These are phyloP conservation scores for Spinus olivaceus DNA, from an alignment of 2,797 vertebrate species.

Conservation along the genomic window DNA sequence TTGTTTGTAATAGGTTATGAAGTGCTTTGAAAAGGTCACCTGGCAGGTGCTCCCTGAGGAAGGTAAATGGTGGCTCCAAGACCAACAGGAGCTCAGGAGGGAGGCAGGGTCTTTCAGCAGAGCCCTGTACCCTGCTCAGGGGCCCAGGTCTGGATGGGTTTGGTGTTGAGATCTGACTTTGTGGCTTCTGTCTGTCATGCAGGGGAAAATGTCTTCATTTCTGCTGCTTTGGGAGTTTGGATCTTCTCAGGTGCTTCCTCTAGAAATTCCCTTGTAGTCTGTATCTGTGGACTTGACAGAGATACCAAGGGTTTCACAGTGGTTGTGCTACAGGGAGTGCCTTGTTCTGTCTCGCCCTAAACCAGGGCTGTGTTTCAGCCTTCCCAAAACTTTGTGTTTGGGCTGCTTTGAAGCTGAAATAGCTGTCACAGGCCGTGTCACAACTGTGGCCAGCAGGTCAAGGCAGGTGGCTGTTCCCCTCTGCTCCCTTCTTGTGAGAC, in stretches of 20 bases:
- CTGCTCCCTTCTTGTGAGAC: neutral
- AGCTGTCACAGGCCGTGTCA: neutral
- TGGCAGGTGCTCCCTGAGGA: neutral
- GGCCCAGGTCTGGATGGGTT: accelerated
- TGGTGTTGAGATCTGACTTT: neutral
- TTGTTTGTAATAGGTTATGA: neutral
- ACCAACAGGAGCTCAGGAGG: neutral
- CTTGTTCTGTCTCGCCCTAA: neutral
- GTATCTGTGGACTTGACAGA: neutral
- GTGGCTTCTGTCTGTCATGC: accelerated
- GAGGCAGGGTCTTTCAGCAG: neutral
- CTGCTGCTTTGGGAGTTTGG: neutral
- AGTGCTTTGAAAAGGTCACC: neutral
- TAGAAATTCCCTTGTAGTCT: neutral
- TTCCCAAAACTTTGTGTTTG: neutral
- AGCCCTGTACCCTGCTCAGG: neutral
- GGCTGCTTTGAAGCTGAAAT: neutral
- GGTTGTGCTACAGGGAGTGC: neutral
- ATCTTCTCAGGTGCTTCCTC: neutral
- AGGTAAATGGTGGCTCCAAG: neutral
- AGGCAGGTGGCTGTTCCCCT: neutral
- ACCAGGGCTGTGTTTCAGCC: neutral
- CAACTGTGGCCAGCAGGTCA: neutral
- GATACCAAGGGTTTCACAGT: neutral
- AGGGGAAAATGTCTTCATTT: neutral